Evolutionary conservation across 2,888 invertebrate genomes (phyloP).

Genomic region (Dynastes hyllus): DNA sequence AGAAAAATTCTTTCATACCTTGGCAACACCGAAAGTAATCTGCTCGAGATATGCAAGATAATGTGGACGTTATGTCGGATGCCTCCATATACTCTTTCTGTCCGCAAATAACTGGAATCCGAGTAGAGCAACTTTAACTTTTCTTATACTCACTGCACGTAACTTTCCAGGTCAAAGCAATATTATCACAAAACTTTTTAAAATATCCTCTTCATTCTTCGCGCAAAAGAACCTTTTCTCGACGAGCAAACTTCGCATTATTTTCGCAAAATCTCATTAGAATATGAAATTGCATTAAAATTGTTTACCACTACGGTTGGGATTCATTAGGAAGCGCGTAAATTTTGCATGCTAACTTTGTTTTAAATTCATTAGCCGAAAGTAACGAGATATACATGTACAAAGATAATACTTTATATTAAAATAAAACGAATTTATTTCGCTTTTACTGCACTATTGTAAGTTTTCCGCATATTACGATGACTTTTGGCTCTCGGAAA

Average conservation of each 20-base stretch:
- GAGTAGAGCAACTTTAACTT: not conserved
- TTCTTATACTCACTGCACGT: not conserved
- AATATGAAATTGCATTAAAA: slow-evolving; percentile 10
- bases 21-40: too few species aligned
- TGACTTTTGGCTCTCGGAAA: too few species aligned
- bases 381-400: too few species aligned
- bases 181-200: slow-evolving; percentile 14
- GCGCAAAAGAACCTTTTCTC: not conserved
- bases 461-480: too few species aligned
- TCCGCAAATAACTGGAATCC: not conserved
- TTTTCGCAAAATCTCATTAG: slow-evolving; percentile 5
- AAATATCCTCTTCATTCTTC: slow-evolving; percentile 9
- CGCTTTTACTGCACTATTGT: too few species aligned
- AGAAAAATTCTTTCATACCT: too few species aligned
- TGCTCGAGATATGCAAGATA: too few species aligned
- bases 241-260: not conserved
- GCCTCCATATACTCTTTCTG: too few species aligned
- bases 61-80: too few species aligned
- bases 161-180: slow-evolving; percentile 18
- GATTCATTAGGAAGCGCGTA: not conserved
- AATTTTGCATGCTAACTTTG: not conserved
- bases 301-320: not conserved
- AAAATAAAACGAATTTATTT: too few species aligned
- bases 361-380: too few species aligned
- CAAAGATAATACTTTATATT: too few species aligned